Evolutionary conservation across 2,113 vertebrate genomes (phyloP).

Genomic region (Phasianus colchicus): DNA sequence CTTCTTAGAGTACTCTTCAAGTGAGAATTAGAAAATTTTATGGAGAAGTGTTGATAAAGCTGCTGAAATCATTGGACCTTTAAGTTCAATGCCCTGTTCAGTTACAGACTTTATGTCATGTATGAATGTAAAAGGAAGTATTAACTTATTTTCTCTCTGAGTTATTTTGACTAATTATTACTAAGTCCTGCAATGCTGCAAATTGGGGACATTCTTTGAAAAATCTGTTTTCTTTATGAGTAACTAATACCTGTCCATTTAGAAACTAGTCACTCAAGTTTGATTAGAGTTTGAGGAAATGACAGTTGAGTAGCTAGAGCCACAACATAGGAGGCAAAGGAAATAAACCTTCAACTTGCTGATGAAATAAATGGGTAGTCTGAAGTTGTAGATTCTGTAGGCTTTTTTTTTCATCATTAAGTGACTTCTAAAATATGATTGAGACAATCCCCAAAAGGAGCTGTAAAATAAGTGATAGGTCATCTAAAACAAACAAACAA

Average conservation of each 20-base stretch:
- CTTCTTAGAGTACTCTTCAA: neutral
- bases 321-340: neutral
- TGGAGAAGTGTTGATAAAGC: neutral
- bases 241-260: neutral
- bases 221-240: neutral
- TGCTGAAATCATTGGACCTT: neutral
- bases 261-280: neutral
- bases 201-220: rapidly evolving
- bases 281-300: neutral
- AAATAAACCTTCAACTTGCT: neutral
- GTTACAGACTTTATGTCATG: neutral
- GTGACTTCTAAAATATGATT: neutral
- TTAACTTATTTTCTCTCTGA: neutral
- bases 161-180: neutral
- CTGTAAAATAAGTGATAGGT: neutral
- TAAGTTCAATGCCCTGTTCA: neutral
- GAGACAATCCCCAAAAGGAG: neutral
- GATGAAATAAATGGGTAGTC: neutral
- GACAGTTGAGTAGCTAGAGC: neutral
- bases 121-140: neutral
- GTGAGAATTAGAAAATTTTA: neutral
- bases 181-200: neutral
- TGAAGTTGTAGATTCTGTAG: neutral
- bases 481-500: neutral
- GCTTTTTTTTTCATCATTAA: neutral